A percentile compares a stretch with the other conserved stretches of the same genome.
Conservation (phyloP, 2,113 vertebrate genomes). For the Scophthalmus maximus region DNA sequence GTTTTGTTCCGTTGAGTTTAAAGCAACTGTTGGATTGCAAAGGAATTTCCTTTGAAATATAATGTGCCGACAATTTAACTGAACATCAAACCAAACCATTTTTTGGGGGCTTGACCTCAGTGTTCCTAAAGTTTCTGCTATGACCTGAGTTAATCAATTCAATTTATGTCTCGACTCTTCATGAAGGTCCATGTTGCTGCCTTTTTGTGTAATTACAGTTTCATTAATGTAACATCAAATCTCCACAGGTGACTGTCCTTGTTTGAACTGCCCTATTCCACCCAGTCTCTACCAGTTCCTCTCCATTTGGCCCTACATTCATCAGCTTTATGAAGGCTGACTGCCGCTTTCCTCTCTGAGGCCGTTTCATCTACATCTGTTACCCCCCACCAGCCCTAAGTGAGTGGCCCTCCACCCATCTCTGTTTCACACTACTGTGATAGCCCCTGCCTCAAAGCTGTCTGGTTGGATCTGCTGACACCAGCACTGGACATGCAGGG, state of each 20-base stretch:
- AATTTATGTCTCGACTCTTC: neutral
- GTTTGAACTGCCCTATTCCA: conserved; percentile 36
- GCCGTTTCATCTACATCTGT: conserved; percentile 76
- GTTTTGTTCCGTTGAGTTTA: neutral
- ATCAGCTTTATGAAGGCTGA: conserved; percentile 77
- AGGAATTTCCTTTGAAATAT: neutral
- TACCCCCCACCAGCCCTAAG: conserved; percentile 50
- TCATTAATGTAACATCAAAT: neutral
- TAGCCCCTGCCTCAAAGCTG: conserved; percentile 48
- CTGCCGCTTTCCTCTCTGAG: conserved; percentile 64
- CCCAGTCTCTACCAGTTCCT: conserved; percentile 77
- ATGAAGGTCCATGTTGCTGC: neutral
- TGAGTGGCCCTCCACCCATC: conserved; percentile 30
- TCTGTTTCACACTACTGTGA: conserved; percentile 72
- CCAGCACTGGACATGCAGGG: conserved; percentile 52
- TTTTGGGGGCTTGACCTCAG: too few species aligned
- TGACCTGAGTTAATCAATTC: neutral
- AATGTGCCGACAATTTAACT: neutral
- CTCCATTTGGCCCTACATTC: conserved; percentile 77
- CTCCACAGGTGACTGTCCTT: conserved; percentile 1
- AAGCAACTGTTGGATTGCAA: neutral
- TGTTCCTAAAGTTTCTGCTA: neutral
- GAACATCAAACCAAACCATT: too few species aligned
- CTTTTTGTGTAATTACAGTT: neutral
- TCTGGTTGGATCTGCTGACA: conserved; percentile 58